phyloP scores from a whole-genome alignment of 2,888 invertebrate genomes.

The Apotomis turbidana region DNA sequence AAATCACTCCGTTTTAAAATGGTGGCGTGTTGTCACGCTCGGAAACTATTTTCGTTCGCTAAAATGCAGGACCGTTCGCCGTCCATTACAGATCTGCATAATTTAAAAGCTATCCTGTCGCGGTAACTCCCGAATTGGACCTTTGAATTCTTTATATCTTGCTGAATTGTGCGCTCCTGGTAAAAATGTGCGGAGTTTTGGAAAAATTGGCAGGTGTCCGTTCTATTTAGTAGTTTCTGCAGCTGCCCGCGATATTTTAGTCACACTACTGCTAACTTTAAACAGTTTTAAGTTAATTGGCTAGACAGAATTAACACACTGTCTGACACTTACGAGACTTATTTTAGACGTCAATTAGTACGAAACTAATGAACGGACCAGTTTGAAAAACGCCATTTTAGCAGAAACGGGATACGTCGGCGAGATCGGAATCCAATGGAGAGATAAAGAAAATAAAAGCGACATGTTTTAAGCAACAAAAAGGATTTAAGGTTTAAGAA shows the following conservation, averaged over 20 bases:
- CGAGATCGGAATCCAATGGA: slow-evolving; percentile 28
- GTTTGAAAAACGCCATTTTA: slow-evolving; percentile 24
- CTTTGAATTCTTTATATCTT: slow-evolving; percentile 75
- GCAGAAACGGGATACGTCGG: neutral
- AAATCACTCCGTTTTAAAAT: slow-evolving; percentile 42
- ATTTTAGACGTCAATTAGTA: slow-evolving; percentile 36
- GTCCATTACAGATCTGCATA: slow-evolving; percentile 81
- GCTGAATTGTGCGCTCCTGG: slow-evolving; percentile 56
- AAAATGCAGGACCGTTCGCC: slow-evolving; percentile 59
- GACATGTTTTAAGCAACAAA: slow-evolving; percentile 40
- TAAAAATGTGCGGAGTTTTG: slow-evolving; percentile 62
- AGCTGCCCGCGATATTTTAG: slow-evolving; percentile 45
- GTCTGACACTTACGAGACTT: slow-evolving; percentile 32
- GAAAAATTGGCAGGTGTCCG: slow-evolving; percentile 75
- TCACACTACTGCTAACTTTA: slow-evolving; percentile 42
- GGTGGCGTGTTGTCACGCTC: slow-evolving; percentile 44
- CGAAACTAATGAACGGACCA: slow-evolving; percentile 8
- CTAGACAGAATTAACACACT: slow-evolving; percentile 40
- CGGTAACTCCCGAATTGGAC: slow-evolving; percentile 63
- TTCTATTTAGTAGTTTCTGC: slow-evolving; percentile 60
- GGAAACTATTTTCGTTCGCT: slow-evolving; percentile 67
- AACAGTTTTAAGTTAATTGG: slow-evolving; percentile 34
- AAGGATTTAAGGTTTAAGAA: slow-evolving; percentile 42
- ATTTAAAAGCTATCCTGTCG: slow-evolving; percentile 74
- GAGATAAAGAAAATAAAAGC: slow-evolving; percentile 40